These are phyloP conservation scores for Megamerina dolium DNA, from an alignment of 2,888 invertebrate genomes.

Conservation along the genomic window DNA sequence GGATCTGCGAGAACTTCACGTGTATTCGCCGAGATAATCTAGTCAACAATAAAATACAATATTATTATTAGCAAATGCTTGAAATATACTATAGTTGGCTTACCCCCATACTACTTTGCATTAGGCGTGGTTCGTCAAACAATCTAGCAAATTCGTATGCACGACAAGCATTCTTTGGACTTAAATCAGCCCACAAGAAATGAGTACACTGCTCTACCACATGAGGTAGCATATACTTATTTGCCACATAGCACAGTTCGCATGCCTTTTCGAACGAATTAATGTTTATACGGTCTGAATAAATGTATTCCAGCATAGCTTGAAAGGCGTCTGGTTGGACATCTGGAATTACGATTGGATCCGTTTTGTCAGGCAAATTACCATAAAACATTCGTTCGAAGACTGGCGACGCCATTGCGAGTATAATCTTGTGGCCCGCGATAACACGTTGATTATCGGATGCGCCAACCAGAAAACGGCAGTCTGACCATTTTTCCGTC, in stretches of 20 bases:
- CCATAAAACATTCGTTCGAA: slow-evolving; percentile 87
- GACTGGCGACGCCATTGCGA: slow-evolving; percentile 83
- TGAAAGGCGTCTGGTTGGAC: slow-evolving; percentile 82
- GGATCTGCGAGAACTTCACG: slow-evolving; percentile 67
- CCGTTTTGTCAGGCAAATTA: slow-evolving; percentile 71
- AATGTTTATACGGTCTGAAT: slow-evolving; percentile 73
- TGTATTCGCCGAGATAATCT: slow-evolving; percentile 73
- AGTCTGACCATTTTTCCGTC: slow-evolving; percentile 77
- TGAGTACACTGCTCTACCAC: slow-evolving; percentile 77
- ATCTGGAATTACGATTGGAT: slow-evolving; percentile 73
- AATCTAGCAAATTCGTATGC: slow-evolving; percentile 82
- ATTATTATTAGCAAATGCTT: background rate
- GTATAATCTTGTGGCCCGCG: slow-evolving; percentile 71
- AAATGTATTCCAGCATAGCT: slow-evolving; percentile 75
- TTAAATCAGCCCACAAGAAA: slow-evolving; percentile 66
- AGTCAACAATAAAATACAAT: slow-evolving; percentile 18
- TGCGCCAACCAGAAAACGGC: slow-evolving; percentile 73
- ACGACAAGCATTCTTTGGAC: slow-evolving; percentile 72
- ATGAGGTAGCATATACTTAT: slow-evolving; percentile 81
- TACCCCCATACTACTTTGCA: slow-evolving; percentile 75
- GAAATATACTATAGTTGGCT: slow-evolving; percentile 6
- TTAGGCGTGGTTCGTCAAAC: slow-evolving; percentile 74
- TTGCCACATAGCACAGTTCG: slow-evolving; percentile 80
- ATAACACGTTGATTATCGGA: slow-evolving; percentile 69
- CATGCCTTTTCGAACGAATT: slow-evolving; percentile 80